phyloP scores from a whole-genome alignment of 2,113 vertebrate species.

The Dolichotis patagonum region DNA sequence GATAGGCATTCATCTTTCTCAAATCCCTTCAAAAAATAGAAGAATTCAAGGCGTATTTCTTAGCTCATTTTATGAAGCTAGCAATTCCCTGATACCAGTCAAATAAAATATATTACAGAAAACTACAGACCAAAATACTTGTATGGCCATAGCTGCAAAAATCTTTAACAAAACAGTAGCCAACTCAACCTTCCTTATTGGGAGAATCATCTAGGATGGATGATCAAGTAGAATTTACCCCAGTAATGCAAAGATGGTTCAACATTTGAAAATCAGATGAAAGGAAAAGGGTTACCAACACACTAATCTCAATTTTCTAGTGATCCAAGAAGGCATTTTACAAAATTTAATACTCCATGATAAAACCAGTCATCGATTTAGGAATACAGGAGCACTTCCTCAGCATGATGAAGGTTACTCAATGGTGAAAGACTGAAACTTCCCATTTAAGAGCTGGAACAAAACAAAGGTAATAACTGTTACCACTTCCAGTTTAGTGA shows the following conservation, averaged over 20 bases:
- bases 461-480: not conserved
- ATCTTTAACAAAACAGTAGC: not conserved
- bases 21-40: not conserved
- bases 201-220: not conserved
- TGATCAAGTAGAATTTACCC: not conserved
- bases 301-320: not conserved
- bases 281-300: not conserved
- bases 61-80: not conserved
- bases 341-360: not conserved
- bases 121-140: not conserved
- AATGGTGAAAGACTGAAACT: not conserved
- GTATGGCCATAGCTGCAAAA: not conserved
- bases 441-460: not conserved
- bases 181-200: not conserved
- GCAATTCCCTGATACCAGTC: not conserved
- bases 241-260: not conserved
- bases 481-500: not conserved
- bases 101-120: not conserved
- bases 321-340: not conserved
- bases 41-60: not conserved
- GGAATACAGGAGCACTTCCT: not conserved
- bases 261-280: not conserved
- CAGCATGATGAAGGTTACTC: not conserved
- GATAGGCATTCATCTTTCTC: not conserved
- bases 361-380: not conserved